A percentile compares a stretch with the other conserved stretches of the same genome.
phyloP scores from a whole-genome alignment of 2,797 vertebrate species.

The Pelobates cultripes region DNA sequence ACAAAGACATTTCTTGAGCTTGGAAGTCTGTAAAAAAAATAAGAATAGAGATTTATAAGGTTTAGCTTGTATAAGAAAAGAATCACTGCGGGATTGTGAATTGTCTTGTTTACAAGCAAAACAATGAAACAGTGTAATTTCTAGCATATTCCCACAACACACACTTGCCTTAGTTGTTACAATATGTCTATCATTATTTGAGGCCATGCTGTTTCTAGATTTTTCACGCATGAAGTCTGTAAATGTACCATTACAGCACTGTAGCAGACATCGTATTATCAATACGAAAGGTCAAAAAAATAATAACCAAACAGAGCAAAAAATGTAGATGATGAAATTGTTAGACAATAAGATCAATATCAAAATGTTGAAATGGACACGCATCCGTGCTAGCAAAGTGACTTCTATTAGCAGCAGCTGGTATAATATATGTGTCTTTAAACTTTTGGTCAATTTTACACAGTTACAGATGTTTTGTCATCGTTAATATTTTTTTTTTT shows the following conservation, averaged over 20 bases:
- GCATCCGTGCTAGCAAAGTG: neutral
- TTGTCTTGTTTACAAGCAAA: neutral
- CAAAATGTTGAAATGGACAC: conserved; percentile 14
- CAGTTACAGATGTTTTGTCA: conserved; percentile 10
- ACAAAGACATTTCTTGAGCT: too few species aligned
- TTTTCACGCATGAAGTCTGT: neutral
- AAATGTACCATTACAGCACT: neutral
- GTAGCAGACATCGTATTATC: neutral
- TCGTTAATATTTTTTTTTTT: neutral
- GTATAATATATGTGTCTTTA: conserved; percentile 15
- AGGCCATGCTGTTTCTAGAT: neutral
- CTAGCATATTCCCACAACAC: neutral
- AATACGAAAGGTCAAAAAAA: neutral
- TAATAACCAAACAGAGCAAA: neutral
- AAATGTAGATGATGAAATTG: conserved; percentile 15
- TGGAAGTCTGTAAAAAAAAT: too few species aligned
- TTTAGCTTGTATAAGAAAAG: too few species aligned
- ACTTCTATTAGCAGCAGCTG: conserved; percentile 39
- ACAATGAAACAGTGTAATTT: too few species aligned
- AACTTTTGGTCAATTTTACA: conserved; percentile 49
- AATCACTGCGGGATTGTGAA: neutral
- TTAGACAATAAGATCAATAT: conserved; percentile 32
- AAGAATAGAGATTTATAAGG: too few species aligned
- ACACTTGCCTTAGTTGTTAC: neutral
- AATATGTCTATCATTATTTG: neutral